These are phyloP conservation scores for Alectoris magna DNA, from an alignment of 2,797 vertebrate genomes.

Conservation along the genomic window DNA sequence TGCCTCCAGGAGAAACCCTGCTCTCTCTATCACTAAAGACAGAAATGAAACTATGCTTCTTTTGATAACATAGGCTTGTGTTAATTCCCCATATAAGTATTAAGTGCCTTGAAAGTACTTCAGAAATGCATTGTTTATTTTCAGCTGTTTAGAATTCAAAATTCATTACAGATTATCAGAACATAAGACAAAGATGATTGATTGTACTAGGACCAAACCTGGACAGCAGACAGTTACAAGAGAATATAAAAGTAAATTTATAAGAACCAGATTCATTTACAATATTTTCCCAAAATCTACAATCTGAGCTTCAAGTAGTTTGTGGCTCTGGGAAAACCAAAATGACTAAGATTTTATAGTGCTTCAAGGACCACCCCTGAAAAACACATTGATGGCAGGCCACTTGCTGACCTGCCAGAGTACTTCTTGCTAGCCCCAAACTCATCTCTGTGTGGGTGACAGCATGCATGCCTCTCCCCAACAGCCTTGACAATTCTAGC, in stretches of 20 bases:
- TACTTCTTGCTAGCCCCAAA: neutral
- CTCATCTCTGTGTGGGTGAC: neutral
- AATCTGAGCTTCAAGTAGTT: neutral
- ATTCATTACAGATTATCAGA: neutral
- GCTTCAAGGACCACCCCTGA: neutral
- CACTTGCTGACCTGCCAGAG: neutral
- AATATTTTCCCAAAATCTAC: neutral
- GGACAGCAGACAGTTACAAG: neutral
- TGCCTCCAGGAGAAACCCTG: neutral
- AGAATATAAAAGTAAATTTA: neutral
- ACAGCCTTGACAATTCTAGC: too few species aligned
- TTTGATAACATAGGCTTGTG: neutral
- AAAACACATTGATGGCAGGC: neutral
- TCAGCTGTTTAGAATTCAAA: neutral
- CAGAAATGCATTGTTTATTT: neutral
- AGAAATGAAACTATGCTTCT: neutral
- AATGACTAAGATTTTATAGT: neutral
- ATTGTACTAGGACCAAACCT: neutral
- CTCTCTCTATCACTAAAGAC: neutral
- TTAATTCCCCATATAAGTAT: neutral
- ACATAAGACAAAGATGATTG: neutral
- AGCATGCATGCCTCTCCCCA: neutral
- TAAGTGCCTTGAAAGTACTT: neutral
- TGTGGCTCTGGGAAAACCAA: neutral
- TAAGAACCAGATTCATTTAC: accelerated